Evolutionary conservation across 2,888 invertebrate species (phyloP), one percentile per base, ranked within the genome.

Genomic region (Mythimna loreyi): DNA sequence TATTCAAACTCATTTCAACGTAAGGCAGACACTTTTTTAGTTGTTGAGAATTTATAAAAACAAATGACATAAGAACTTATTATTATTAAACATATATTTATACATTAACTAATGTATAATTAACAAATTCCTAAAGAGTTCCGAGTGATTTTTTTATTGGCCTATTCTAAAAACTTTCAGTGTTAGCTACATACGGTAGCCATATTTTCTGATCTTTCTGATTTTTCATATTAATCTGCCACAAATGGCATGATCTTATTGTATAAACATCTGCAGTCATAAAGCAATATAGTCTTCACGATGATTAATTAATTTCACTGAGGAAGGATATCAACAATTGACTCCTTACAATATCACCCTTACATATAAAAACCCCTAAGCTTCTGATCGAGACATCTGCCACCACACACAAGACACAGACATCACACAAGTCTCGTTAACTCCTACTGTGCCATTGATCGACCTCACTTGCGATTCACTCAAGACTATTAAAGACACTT

Each of bases 381-480:
- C 80, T n/a, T n/a, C n/a, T 75, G 75, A 25, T 65, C n/a, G n/a
- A n/a, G 74, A 86, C 91, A 91, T 88, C 89, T 91, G 92, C 83
- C 67, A 67, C 59, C 66, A n/a, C n/a, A n/a, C n/a, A n/a, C n/a
- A n/a, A n/a, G n/a, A n/a, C n/a, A n/a, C n/a, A n/a, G n/a, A n/a
- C n/a, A 78, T 85, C 85, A 90, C 88, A 87, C 85, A 83, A 81
- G 74, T 69, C 87, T 91, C 87, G 89, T 91, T 89, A 89, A 81
- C 85, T 80, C 88, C 89, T 81, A 84, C 85, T 74, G 87, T 59
- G 87, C 86, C 83, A 91, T 91, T 89, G 87, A 91, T 90, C 88
- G 67, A 80, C 81, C 85, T 86, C 79, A 81, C 84, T 85, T 83
- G 82, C 88, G 87, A 86, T 86, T 90, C 88, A 86, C 86, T 87